Base-by-base conservation (phyloP, 2,888 invertebrate genomes). In the Synergus japonicus region DNA sequence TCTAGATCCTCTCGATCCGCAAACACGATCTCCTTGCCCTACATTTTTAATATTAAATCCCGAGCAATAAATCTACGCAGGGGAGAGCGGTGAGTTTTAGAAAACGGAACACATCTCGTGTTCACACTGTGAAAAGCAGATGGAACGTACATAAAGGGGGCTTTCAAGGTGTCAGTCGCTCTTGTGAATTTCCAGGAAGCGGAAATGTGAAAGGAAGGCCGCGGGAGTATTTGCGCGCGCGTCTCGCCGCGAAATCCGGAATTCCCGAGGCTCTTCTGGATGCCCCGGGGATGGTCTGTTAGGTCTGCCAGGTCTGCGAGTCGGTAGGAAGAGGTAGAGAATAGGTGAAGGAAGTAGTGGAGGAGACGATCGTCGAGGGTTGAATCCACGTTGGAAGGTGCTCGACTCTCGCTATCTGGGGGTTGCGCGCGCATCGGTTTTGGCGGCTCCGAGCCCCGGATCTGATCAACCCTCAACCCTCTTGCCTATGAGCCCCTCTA, bases 381-480 rank as follows among this genome's bases (percentile, higher is more conserved):
- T 46, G 73, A 54, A 73, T 73, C 49, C 49, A n/a, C 54, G 73
- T 29, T 54, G 73, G 73, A 54, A 73, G 49, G 73, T 73, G 73
- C 73, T 54, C 22, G 73, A 43, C n/a, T n/a, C 69, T 69, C 46
- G 46, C 46, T 69, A 73, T 73, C 54, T 54, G 10, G 54, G n/a
- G 49, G n/a, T 73, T 73, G 73, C 73, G 73, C 73, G 37, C 73
- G 73, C 73, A 73, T 29, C n/a, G n/a, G n/a, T 69, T 54, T 54
- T 54, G 73, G 73, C 37, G 54, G 37, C 73, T 54, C 37, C 49
- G 73, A 73, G 73, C 73, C 73, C 69, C 73, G 73, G 73, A 73
- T 73, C 73, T 73, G 4, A 12, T 22, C 44, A 18, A 22, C 18
- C n/a, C 66, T 66, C 65, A n/a, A n/a, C 43, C n/a, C 41, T n/a